Conservation (phyloP, 2,888 invertebrate genomes). For the Serrognathus titanus region DNA sequence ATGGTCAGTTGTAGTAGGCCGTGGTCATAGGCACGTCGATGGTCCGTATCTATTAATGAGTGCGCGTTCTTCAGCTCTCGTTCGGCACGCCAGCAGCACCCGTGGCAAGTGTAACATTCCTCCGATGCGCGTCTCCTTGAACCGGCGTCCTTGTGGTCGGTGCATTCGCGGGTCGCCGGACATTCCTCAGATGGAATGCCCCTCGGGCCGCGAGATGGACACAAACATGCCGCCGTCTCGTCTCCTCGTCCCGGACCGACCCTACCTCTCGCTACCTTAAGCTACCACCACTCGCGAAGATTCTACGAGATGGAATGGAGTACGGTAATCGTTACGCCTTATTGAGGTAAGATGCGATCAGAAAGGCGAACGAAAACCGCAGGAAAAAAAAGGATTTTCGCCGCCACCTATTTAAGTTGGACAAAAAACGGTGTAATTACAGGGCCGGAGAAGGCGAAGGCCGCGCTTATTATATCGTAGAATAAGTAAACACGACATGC, state of each 20-base stretch:
- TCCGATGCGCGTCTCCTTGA: conserved; percentile 33
- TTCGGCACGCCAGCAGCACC: background rate
- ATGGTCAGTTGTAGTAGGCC: too few species aligned
- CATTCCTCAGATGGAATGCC: conserved; percentile 44
- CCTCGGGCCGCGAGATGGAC: conserved; percentile 41
- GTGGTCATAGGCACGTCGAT: too few species aligned
- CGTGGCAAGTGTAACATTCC: conserved; percentile 30
- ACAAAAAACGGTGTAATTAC: background rate
- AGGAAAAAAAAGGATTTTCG: background rate
- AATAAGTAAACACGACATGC: too few species aligned
- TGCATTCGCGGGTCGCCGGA: conserved; percentile 42
- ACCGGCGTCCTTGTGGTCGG: conserved; percentile 40
- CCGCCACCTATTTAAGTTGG: conserved; percentile 2
- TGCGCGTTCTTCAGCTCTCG: background rate
- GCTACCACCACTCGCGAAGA: conserved; percentile 1
- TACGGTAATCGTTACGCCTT: conserved; percentile 15
- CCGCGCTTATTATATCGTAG: too few species aligned
- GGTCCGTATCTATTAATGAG: too few species aligned
- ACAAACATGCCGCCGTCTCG: conserved; percentile 42
- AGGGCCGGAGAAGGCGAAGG: background rate
- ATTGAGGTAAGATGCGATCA: conserved; percentile 15
- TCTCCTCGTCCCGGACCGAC: conserved; percentile 14
- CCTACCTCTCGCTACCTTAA: conserved; percentile 13
- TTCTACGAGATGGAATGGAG: conserved; percentile 1
- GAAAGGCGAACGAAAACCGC: conserved; percentile 1